Evolutionary conservation across 1,140 invertebrate genomes (phyloP).

Genomic region (Pissodes strobi): DNA sequence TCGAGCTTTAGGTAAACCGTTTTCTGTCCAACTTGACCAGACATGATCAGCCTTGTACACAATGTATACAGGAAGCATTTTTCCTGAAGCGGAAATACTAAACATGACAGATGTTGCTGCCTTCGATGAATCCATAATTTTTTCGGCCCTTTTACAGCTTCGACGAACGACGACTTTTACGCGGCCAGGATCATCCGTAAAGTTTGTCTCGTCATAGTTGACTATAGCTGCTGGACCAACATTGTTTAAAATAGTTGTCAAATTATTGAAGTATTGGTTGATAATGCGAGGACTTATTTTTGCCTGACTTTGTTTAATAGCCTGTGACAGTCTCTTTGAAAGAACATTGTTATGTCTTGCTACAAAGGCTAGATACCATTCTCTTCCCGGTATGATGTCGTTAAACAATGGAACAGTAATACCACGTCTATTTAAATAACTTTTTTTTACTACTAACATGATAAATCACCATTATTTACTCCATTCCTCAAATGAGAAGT

Average conservation of each 20-base stretch:
- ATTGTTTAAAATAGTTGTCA: constrained; percentile 41
- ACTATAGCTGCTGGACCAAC: constrained; percentile 51
- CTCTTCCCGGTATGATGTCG: too few relatives aligned
- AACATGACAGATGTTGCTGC: constrained; percentile 53
- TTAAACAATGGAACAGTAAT: too few relatives aligned
- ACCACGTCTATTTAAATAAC: too few relatives aligned
- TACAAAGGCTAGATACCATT: constrained; percentile 46
- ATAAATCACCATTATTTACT: too few relatives aligned
- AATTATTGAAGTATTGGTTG: constrained; percentile 48
- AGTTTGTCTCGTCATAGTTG: constrained; percentile 58
- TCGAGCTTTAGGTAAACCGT: constrained; percentile 45
- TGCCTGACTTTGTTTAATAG: constrained; percentile 49
- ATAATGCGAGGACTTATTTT: constrained; percentile 34
- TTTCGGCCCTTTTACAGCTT: too few relatives aligned
- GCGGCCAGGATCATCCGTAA: constrained; percentile 53
- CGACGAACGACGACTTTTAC: constrained; percentile 47
- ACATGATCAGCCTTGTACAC: too few relatives aligned
- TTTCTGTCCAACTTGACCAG: constrained; percentile 51
- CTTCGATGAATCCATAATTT: too few relatives aligned
- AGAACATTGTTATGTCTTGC: constrained; percentile 39
- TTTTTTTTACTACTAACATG: too few relatives aligned
- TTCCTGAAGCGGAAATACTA: constrained; percentile 46
- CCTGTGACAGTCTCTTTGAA: constrained; percentile 39
- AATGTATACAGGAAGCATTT: too few relatives aligned
- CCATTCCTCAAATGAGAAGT: too few relatives aligned